A percentile compares a stretch with the other conserved stretches of the same genome.
phyloP scores from a whole-genome alignment of 1,140 invertebrate genomes.

The Diachasma alloeum region DNA sequence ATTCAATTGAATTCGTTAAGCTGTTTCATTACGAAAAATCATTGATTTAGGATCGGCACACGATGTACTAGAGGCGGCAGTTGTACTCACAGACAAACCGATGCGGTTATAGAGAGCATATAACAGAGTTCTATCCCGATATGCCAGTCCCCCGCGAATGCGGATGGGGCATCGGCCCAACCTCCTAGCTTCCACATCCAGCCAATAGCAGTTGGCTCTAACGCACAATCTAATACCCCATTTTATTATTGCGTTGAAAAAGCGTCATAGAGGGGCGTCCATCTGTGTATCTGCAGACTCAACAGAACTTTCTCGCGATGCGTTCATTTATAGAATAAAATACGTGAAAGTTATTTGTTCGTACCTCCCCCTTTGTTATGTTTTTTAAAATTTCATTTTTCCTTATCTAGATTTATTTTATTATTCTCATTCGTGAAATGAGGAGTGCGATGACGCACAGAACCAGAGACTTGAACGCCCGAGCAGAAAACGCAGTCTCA shows the following conservation, averaged over 20 bases:
- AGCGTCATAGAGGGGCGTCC: neutral
- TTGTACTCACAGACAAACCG: neutral
- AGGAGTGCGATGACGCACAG: slow-evolving; percentile 3
- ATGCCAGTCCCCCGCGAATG: slow-evolving; percentile 22
- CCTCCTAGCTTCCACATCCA: slow-evolving; percentile 9
- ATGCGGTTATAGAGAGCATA: neutral
- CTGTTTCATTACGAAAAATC: neutral
- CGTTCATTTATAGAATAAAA: neutral
- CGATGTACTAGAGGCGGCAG: neutral
- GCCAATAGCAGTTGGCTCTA: slow-evolving; percentile 22
- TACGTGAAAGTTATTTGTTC: too few relatives aligned
- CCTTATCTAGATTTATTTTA: slow-evolving; percentile 23
- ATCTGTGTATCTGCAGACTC: neutral
- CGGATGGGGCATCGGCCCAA: slow-evolving; percentile 22
- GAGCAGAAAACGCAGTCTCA: slow-evolving; percentile 4
- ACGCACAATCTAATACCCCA: slow-evolving; percentile 25
- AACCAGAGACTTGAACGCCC: slow-evolving; percentile 23
- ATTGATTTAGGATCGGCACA: neutral
- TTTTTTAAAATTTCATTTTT: neutral
- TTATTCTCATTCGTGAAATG: slow-evolving; percentile 4
- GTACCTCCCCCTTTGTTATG: too few relatives aligned
- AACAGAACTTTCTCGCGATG: slow-evolving; percentile 1
- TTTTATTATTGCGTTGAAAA: neutral
- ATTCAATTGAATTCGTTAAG: neutral
- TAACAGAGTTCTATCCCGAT: neutral